These are phyloP conservation scores for Progne subis DNA, from an alignment of 2,113 vertebrate species.

Conservation along the genomic window DNA sequence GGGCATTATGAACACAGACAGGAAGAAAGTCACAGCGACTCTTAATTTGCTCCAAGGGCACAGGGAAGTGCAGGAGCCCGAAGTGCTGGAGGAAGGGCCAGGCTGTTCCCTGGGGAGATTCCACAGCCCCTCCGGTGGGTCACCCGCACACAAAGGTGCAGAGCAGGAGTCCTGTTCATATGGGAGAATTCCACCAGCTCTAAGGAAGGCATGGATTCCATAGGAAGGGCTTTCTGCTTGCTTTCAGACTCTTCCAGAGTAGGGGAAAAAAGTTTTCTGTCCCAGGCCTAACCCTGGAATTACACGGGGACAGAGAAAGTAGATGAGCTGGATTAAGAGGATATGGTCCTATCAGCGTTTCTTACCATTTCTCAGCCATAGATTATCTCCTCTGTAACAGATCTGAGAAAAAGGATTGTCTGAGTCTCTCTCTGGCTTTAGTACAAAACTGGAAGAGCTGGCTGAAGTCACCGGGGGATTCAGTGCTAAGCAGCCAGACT, in stretches of 20 bases:
- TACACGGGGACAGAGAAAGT: fast-evolving
- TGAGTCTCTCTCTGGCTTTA: not conserved
- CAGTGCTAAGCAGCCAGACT: not conserved
- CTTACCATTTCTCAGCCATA: not conserved
- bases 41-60: not conserved
- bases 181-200: not conserved
- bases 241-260: not conserved
- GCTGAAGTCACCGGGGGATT: not conserved
- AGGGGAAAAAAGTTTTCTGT: not conserved
- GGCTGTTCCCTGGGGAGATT: not conserved
- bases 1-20: not conserved
- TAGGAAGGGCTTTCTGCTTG: not conserved
- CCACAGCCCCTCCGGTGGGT: not conserved
- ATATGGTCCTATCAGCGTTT: not conserved
- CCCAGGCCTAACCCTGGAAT: not conserved
- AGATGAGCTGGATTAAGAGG: not conserved
- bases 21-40: not conserved
- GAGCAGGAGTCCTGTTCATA: not conserved
- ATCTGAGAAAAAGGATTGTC: not conserved
- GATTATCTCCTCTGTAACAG: not conserved
- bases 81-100: not conserved
- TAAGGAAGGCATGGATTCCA: not conserved
- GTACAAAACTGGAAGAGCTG: not conserved
- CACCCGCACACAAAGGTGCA: fast-evolving
- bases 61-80: not conserved